These are phyloP conservation scores for Erythrocercus mccallii DNA, from an alignment of 2,113 vertebrate genomes.

Conservation along the genomic window DNA sequence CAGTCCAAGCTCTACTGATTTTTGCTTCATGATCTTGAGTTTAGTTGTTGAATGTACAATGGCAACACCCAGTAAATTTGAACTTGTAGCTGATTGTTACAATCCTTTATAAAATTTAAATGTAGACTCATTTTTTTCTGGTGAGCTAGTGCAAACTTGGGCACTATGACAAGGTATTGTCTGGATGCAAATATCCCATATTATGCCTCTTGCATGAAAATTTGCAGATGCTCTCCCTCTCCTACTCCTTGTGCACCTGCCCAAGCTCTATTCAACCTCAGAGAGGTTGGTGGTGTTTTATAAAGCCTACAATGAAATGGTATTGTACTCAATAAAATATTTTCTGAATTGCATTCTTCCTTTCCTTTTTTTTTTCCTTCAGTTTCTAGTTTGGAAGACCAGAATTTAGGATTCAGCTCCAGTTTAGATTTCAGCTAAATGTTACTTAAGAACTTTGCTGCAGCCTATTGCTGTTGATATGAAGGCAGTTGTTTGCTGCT, in stretches of 20 bases:
- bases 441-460: neutral
- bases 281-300: constrained; percentile 56
- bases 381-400: neutral
- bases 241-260: constrained; percentile 24
- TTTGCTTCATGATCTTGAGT: neutral
- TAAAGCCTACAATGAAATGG: constrained; percentile 25
- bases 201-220: constrained; percentile 51
- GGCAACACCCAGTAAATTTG: neutral
- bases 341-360: constrained; percentile 41
- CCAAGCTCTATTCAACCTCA: constrained; percentile 61
- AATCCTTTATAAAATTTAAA: neutral
- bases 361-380: neutral
- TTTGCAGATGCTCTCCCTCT: constrained; percentile 2
- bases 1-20: neutral
- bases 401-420: neutral
- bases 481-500: neutral
- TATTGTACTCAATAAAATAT: constrained; percentile 67
- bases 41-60: neutral
- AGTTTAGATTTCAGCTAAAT: neutral
- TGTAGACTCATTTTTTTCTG: neutral
- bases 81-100: neutral
- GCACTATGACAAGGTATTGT: neutral
- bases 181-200: constrained; percentile 22
- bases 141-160: constrained; percentile 44
- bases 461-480: neutral